Evolutionary conservation across 92 coral and sea anemone species (phyloP), one percentile per base, ranked within the genome.

Genomic region (Zoanthus sansibaricus): DNA sequence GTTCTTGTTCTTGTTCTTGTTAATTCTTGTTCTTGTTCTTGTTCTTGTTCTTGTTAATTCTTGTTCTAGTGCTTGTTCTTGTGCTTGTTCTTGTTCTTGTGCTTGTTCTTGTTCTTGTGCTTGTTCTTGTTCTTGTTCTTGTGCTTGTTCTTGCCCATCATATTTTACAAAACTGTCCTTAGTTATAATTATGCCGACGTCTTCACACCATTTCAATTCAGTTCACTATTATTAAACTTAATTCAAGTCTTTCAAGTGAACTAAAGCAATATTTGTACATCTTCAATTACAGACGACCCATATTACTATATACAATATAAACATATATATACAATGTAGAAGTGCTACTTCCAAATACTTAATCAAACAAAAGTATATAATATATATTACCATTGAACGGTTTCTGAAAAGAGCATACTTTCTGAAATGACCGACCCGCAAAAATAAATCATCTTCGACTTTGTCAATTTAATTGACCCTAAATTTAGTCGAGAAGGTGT

Each of bases 91-190:
- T n/a, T n/a, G n/a, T n/a, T n/a, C n/a, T n/a, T n/a, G n/a, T n/a
- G n/a, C n/a, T n/a, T n/a, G n/a, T n/a, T n/a, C n/a, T n/a, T n/a
- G n/a, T n/a, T n/a, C n/a, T n/a, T n/a, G n/a, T n/a, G n/a, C n/a
- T n/a, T n/a, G n/a, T n/a, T n/a, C n/a, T n/a, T n/a, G n/a, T n/a
- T n/a, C n/a, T n/a, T n/a, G n/a, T n/a, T n/a, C n/a, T n/a, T n/a
- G n/a, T n/a, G n/a, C n/a, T n/a, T n/a, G n/a, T n/a, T n/a, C n/a
- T n/a, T n/a, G n/a, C n/a, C 85, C 75, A 80, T 80, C 66, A 66
- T 80, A 80, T 80, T 64, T 18, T 80, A 80, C 85, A 80, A 80
- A 67, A 79, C 31, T 17, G 85, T 64, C 85, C 85, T 67, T 45
- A 66, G 46, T 20, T 37, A 4, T 62, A 80, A 18, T 46, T 8